Percentiles rank a stretch among this genome's conserved stretches.
These are phyloP conservation scores for Nasonia giraulti DNA, from an alignment of 1,140 invertebrate genomes.

Conservation along the genomic window DNA sequence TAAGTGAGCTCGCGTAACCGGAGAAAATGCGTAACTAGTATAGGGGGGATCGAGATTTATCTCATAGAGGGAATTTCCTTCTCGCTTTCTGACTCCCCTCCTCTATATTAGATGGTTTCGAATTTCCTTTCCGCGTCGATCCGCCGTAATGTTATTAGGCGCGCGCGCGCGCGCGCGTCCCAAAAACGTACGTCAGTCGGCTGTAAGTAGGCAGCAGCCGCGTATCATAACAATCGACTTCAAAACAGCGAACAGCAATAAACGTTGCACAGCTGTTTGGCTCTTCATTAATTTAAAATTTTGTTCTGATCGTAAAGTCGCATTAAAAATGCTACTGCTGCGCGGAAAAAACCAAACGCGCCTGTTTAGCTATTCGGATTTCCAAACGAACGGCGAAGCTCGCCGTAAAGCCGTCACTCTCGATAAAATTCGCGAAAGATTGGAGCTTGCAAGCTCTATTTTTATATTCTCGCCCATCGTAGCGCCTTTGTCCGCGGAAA, in stretches of 20 bases:
- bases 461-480: neutral
- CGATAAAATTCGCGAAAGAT: slow-evolving; percentile 9
- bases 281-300: neutral
- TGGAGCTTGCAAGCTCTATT: slow-evolving; percentile 21
- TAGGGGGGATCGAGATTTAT: neutral
- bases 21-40: neutral
- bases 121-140: slow-evolving; percentile 15
- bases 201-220: neutral
- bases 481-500: neutral
- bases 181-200: slow-evolving; percentile 4
- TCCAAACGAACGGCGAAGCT: slow-evolving; percentile 11
- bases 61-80: neutral
- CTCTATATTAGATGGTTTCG: slow-evolving; percentile 3
- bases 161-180: neutral
- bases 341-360: neutral
- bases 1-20: neutral
- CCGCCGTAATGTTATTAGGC: neutral
- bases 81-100: neutral
- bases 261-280: too few species aligned
- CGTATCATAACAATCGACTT: neutral
- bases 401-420: slow-evolving; percentile 27
- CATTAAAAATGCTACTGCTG: slow-evolving; percentile 7
- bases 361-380: neutral
- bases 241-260: neutral
- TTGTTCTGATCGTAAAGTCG: slow-evolving; percentile 1